These are phyloP conservation scores for Colistium nudipinnis DNA, from an alignment of 2,113 vertebrate species.

Conservation along the genomic window DNA sequence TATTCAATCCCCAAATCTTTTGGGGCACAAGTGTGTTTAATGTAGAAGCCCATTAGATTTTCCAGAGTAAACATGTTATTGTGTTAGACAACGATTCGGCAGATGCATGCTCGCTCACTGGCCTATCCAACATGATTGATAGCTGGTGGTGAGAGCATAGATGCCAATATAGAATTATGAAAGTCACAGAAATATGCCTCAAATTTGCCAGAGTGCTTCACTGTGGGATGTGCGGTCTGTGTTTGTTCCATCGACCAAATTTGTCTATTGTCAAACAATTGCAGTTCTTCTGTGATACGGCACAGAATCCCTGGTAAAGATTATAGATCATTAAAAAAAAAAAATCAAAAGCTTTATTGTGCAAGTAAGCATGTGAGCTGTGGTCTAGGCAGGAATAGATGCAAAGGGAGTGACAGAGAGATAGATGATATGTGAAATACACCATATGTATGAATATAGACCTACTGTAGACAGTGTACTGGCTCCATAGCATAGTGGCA, in stretches of 20 bases:
- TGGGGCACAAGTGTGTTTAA: background rate
- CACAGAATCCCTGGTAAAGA: background rate
- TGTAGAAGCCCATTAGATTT: background rate
- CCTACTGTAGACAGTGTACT: constrained; percentile 40
- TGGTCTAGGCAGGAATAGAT: constrained; percentile 6
- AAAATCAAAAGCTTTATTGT: background rate
- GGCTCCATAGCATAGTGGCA: constrained; percentile 48
- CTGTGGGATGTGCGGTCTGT: constrained; percentile 23
- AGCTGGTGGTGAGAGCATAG: constrained; percentile 45
- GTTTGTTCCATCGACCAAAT: constrained; percentile 7
- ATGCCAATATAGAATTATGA: constrained; percentile 39
- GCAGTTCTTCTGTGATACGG: constrained; percentile 12
- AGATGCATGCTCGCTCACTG: constrained; percentile 38
- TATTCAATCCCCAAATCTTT: constrained; percentile 3
- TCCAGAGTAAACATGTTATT: constrained; percentile 47
- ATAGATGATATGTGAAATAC: constrained; percentile 23
- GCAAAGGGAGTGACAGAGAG: constrained; percentile 8
- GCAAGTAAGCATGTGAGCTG: background rate
- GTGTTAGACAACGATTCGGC: constrained; percentile 19
- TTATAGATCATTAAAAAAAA: constrained; percentile 14
- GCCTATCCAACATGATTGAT: constrained; percentile 53
- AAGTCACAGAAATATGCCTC: constrained; percentile 52
- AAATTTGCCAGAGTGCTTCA: constrained; percentile 28
- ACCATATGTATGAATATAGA: constrained; percentile 36
- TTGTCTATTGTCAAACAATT: constrained; percentile 31